These are phyloP conservation scores for Tachystola acroxantha DNA, from an alignment of 2,888 invertebrate genomes.

Conservation along the genomic window DNA sequence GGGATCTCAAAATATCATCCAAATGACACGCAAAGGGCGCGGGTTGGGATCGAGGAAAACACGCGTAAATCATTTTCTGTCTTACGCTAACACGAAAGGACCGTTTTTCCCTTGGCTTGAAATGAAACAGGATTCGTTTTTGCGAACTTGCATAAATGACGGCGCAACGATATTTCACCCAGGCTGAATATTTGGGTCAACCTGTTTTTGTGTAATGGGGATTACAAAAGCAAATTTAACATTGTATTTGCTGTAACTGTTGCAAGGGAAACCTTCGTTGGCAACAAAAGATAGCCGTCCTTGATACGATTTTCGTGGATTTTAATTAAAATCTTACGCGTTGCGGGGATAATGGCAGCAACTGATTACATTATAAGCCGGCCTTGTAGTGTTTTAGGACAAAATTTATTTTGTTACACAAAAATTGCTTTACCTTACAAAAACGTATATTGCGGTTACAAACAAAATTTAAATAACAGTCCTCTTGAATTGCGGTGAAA, in stretches of 20 bases:
- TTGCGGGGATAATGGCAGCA: constrained; percentile 52
- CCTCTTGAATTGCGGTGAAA: constrained; percentile 25
- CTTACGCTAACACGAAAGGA: constrained; percentile 48
- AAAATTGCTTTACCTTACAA: neutral
- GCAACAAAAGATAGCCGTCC: constrained; percentile 61
- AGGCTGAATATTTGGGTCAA: constrained; percentile 72
- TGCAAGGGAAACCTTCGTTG: constrained; percentile 57
- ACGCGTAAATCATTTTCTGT: constrained; percentile 46
- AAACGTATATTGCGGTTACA: neutral
- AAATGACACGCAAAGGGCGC: constrained; percentile 57
- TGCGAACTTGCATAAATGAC: constrained; percentile 73
- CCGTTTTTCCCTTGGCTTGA: constrained; percentile 44
- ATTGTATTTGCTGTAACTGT: constrained; percentile 68
- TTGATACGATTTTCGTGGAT: constrained; percentile 61
- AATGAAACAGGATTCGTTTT: constrained; percentile 64
- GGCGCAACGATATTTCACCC: constrained; percentile 67
- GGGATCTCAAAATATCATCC: constrained; percentile 53
- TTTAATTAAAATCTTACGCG: constrained; percentile 74
- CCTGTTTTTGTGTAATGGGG: constrained; percentile 73
- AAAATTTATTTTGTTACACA: constrained; percentile 33
- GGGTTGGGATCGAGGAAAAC: constrained; percentile 31
- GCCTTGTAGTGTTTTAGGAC: constrained; percentile 35
- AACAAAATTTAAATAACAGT: constrained; percentile 1
- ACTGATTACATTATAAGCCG: constrained; percentile 43
- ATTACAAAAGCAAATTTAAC: constrained; percentile 73